Evolutionary conservation across 2,888 invertebrate species (phyloP).

Genomic region (Candidula unifasciata): DNA sequence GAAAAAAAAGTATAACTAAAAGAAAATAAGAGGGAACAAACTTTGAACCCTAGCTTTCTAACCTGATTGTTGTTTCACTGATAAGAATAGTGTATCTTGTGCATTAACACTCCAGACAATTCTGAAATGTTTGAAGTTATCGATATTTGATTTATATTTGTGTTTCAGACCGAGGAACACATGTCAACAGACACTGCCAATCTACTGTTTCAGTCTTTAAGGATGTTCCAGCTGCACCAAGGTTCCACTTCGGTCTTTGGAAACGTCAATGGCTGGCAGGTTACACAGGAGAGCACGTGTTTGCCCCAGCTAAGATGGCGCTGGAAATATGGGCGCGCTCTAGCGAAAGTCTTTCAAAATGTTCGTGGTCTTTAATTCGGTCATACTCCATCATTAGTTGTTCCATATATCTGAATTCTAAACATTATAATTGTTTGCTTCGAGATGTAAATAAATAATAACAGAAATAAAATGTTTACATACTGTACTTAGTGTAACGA

Average conservation of each 20-base stretch:
- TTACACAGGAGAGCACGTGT: conserved; percentile 39
- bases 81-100: no score
- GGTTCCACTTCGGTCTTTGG: conserved; percentile 49
- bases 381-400: no score
- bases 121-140: conserved; percentile 16
- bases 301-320: conserved; percentile 40
- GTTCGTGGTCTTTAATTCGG: neutral
- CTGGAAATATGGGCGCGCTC: conserved; percentile 50
- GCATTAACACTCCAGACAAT: no score
- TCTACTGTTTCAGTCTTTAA: conserved; percentile 41
- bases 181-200: conserved; percentile 46
- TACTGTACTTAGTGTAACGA: no score
- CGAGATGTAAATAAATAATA: no score
- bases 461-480: no score
- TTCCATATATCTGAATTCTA: no score
- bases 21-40: no score
- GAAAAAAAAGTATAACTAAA: no score
- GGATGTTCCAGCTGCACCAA: conserved; percentile 37
- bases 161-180: conserved; percentile 35
- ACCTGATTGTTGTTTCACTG: no score
- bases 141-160: neutral
- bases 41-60: no score
- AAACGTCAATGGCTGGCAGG: conserved; percentile 48
- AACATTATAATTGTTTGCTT: no score
- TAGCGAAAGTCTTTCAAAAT: conserved; percentile 50